Base-by-base conservation (phyloP, 1,140 invertebrate genomes). In the Pogonomyrmex barbatus region DNA sequence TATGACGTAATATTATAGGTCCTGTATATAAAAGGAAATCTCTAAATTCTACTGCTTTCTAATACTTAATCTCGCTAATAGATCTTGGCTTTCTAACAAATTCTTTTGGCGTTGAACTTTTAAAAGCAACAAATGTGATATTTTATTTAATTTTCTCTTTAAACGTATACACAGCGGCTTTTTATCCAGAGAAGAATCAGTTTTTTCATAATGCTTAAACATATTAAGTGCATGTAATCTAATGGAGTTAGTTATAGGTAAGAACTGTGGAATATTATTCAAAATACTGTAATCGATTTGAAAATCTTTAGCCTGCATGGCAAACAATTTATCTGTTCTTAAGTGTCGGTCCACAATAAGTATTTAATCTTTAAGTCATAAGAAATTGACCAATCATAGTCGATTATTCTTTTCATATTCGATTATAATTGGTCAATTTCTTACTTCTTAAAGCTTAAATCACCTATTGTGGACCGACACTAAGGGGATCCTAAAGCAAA, bases 141-240 rank as follows among this genome's bases (percentile, higher is more conserved):
- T 60, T 60, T 60, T 60, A 12, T 60, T 33, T 1, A 6, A 12
- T 33, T 3, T 60, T 12, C 9, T 2, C 9, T 3, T 12, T 60
- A 60, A 60, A 33, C 58, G 30, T 12, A 60, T 10, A 12, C 2
- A 60, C 30, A 60, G 10, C 30, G 65, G 42, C 65, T 12, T 30
- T 68, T 68, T n/a, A 68, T 68, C 42, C 65, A 68, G 14, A 68
- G 65, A 12, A 68, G n/a, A 14, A 68, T 68, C 1, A 68, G 10
- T 68, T 68, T 73, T 70, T 70, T 70, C 33, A 70, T 24, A 70
- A 50, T 10, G 9, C 65, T n/a, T 36, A 70, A 50, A 50, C 45
- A 52, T 50, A 70, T 2, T 17, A 70, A 6, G 12, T 70, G 67
- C 67, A 70, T 70, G 3, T 70, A 70, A 70, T 70, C 45, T 70